phyloP scores from a whole-genome alignment of 2,113 vertebrate species.

The Protomyctophum bolini region DNA sequence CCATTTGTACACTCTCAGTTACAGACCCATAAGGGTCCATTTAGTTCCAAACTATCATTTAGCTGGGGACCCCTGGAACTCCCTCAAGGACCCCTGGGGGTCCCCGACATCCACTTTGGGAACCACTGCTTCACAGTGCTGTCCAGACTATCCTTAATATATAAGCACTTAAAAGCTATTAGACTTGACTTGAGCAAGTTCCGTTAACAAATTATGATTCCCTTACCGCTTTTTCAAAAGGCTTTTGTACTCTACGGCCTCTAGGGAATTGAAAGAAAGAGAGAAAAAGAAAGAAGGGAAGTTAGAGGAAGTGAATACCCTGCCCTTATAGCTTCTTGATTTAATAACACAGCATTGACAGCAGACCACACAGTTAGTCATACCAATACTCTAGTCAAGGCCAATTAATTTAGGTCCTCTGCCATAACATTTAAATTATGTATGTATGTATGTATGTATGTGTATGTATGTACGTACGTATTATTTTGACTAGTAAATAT shows the following conservation, averaged over 20 bases:
- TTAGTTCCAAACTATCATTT: too few species aligned
- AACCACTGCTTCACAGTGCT: too few species aligned
- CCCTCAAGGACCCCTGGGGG: too few species aligned
- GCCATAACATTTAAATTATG: not conserved
- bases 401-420: not conserved
- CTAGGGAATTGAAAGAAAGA: conserved; percentile 48
- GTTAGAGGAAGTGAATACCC: not conserved
- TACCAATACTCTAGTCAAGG: not conserved
- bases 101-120: too few species aligned
- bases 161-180: not conserved
- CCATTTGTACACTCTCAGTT: too few species aligned
- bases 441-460: too few species aligned
- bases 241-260: conserved; percentile 75
- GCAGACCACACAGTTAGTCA: not conserved
- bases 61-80: too few species aligned
- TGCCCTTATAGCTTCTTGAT: too few species aligned
- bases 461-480: too few species aligned
- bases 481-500: not conserved
- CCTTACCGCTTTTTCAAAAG: conserved; percentile 85
- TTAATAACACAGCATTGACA: not conserved
- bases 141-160: not conserved
- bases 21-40: too few species aligned
- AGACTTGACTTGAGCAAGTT: not conserved
- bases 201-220: not conserved
- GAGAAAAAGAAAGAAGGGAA: not conserved